Evolutionary conservation across 2,113 vertebrate genomes (phyloP), one percentile per base, ranked within the genome.

Genomic region (Myiopsitta monachus): DNA sequence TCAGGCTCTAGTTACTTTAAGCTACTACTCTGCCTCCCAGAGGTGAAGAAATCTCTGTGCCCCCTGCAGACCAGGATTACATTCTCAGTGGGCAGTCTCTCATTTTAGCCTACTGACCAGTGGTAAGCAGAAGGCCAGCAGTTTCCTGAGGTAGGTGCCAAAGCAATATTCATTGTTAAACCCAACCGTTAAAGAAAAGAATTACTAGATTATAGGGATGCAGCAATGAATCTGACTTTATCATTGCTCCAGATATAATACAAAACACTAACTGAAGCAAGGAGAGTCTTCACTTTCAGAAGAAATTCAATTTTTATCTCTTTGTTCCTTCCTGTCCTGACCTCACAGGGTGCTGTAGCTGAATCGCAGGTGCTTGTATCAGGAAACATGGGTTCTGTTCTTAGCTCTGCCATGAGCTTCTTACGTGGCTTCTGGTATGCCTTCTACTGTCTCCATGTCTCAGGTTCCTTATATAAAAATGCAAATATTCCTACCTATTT

Each of bases 401-500:
- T 94, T 81, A 94, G 70, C 69, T 77, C 22, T 96, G 88, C 73
- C 77, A 66, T 7, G 1, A 47, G 76, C 62, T 87, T 69, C 47
- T 69, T 57, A 54, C 5, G 14, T 93, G 52, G 66, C 64, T 96
- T 96, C 74, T 88, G 74, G 94, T 67, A 88, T 51, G 77, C 67
- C 15, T 52, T 47, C 36, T 51, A 91, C 69, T n/a, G 15, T 41
- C 62, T 39, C 57, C 0, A 6, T 79, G 57, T 81, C 91, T 95
- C 73, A 52, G 76, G 87, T 96, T 93, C 95, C 86, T 79, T 64
- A 87, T 49, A 83, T 78, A 88, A 94, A 94, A 90, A 94, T 91
- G 95, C 68, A 90, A 95, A 95, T 96, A 95, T 94, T 92, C 86
- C 81, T 84, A 88, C 66, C 64, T 93, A 38, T 90, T 95, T 94